These are phyloP conservation scores for Sycophaga agraensis DNA, from an alignment of 1,140 invertebrate genomes.

Conservation along the genomic window DNA sequence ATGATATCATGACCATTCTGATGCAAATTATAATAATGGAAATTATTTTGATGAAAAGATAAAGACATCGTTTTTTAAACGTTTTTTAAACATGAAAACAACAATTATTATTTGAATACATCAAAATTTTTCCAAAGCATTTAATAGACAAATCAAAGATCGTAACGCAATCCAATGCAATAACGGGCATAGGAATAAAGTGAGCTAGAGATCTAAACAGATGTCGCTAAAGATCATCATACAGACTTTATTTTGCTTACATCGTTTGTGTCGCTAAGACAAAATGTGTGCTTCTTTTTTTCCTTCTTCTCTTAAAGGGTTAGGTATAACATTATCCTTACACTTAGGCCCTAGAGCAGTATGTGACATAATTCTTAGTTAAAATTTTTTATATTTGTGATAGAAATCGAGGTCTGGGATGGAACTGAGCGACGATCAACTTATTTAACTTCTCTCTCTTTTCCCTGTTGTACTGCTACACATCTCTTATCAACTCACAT, in stretches of 20 bases:
- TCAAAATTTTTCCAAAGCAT: no score
- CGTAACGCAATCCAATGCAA: no score
- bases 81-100: no score
- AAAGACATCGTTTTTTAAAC: no score
- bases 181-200: conserved; percentile 9
- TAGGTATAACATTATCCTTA: conserved; percentile 30
- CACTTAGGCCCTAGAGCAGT: conserved; percentile 40
- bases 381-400: conserved; percentile 20
- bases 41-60: no score
- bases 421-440: conserved; percentile 31
- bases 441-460: conserved; percentile 16
- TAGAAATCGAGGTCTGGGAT: conserved; percentile 31
- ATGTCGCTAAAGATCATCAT: conserved; percentile 33
- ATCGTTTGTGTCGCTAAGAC: conserved; percentile 27
- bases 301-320: conserved; percentile 30
- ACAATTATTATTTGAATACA: no score
- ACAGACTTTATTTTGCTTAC: conserved; percentile 32
- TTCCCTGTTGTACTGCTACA: conserved; percentile 5
- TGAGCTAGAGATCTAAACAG: conserved; percentile 26
- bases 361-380: conserved; percentile 31
- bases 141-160: no score
- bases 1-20: no score
- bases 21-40: no score
- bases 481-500: conserved; percentile 25
- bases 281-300: conserved; percentile 26